Base-by-base conservation (phyloP, 2,113 vertebrate genomes). In the Corythornis cristatus region DNA sequence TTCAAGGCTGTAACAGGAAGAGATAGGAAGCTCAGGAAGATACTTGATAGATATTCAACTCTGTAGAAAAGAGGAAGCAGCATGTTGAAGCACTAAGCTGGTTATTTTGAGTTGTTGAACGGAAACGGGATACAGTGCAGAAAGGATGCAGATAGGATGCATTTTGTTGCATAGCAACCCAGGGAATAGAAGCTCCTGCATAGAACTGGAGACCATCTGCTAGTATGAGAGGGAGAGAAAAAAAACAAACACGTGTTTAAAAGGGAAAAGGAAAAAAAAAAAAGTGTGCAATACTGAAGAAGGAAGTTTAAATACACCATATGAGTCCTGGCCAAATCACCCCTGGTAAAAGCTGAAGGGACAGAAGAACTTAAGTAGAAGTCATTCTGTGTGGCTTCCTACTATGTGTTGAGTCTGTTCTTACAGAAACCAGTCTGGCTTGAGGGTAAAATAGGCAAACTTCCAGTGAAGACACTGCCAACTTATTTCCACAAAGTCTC, bases 1-100 rank as follows among this genome's bases (percentile, higher is more conserved):
- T 97, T 95, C 97, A 97, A 97, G 97, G 96, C 95, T 97, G 97
- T 93, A 96, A 97, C 98, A 98, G 98, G 98, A 99, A 99, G 97
- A 98, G 98, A 98, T 98, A 98, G 98, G 98, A 98, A 98, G 97
- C 98, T 96, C 97, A 97, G 98, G 97, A 98, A 98, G 97, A 98
- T 96, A 97, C 97, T 98, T 98, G 98, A 98, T 98, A 97, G 98
- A 98, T 98, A 98, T 98, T 98, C 97, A 98, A 95, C 97, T 97
- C 97, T 76, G 98, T 86, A 96, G 94, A 98, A 96, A 98, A 98
- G 98, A 99, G 99, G 98, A 98, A 98, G 98, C 96, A 97, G 98
- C 97, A 91, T 92, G 97, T 82, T 96, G 96, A 97, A 97, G 97
- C 96, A 96, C 96, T 96, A 82, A 92, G 93, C 97, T 94, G 95